A percentile compares a stretch with the other conserved stretches of the same genome.
Conservation (phyloP, 2,888 invertebrate species). For the Phortica magna region DNA sequence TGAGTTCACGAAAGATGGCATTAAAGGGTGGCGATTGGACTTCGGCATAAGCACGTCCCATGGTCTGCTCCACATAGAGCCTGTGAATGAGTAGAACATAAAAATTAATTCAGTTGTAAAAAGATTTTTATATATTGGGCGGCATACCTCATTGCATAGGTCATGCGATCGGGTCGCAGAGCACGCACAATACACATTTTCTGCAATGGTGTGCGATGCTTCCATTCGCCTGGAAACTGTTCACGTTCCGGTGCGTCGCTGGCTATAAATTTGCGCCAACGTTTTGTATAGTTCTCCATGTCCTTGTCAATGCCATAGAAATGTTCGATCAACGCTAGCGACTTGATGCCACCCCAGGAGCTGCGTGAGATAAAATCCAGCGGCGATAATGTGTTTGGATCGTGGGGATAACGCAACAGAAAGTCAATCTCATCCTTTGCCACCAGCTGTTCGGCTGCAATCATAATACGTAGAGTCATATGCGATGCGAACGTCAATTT, state of each 20-base stretch:
- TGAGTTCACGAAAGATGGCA: constrained; percentile 91
- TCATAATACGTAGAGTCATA: constrained; percentile 85
- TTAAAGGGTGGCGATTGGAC: constrained; percentile 87
- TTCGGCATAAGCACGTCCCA: constrained; percentile 90
- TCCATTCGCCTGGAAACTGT: constrained; percentile 97
- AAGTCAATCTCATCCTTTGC: constrained; percentile 90
- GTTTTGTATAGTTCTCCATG: constrained; percentile 93
- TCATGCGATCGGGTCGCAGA: constrained; percentile 94
- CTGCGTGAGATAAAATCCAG: constrained; percentile 89
- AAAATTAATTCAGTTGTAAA: neutral
- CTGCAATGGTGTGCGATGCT: constrained; percentile 91
- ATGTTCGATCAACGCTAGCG: constrained; percentile 88
- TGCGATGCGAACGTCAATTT: constrained; percentile 95
- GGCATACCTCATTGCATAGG: constrained; percentile 88
- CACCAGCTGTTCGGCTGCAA: constrained; percentile 80
- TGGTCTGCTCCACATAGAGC: constrained; percentile 90
- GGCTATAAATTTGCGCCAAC: constrained; percentile 95
- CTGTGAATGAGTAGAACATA: constrained; percentile 43
- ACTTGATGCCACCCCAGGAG: constrained; percentile 91
- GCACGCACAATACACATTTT: constrained; percentile 95
- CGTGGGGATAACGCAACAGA: constrained; percentile 90
- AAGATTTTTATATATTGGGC: neutral
- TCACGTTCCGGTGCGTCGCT: constrained; percentile 95
- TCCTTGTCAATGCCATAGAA: constrained; percentile 93
- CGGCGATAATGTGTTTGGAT: constrained; percentile 85